A percentile compares a stretch with the other conserved stretches of the same genome.
Conservation (phyloP, 2,113 vertebrate genomes). For the Morone saxatilis region DNA sequence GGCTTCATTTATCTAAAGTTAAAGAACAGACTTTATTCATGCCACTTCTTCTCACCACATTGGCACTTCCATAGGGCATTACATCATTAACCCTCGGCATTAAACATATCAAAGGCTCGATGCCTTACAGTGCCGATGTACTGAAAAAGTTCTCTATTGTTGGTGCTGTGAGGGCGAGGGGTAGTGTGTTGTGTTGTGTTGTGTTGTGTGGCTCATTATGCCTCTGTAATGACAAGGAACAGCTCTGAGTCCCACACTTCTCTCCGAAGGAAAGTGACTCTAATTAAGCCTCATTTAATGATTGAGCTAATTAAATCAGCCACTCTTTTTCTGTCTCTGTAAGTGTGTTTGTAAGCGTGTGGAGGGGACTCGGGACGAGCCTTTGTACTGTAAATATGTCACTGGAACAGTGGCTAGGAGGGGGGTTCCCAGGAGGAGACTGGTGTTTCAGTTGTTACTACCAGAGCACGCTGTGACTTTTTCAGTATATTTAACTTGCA, state of each 20-base stretch:
- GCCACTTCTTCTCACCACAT: constrained; percentile 38
- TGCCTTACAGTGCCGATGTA: constrained; percentile 17
- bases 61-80: constrained; percentile 37
- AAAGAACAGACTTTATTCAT: constrained; percentile 55
- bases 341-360: constrained; percentile 64
- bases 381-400: constrained; percentile 82
- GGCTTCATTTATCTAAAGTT: constrained; percentile 41
- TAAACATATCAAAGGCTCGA: constrained; percentile 61
- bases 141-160: constrained; percentile 68
- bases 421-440: constrained; percentile 38
- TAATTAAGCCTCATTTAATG: constrained; percentile 85
- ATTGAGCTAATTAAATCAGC: constrained; percentile 84
- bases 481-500: constrained; percentile 24
- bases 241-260: constrained; percentile 72
- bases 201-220: constrained; percentile 79
- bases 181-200: constrained; percentile 35
- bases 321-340: constrained; percentile 69
- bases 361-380: constrained; percentile 70
- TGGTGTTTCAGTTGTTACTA: constrained; percentile 40
- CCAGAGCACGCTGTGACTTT: constrained; percentile 18
- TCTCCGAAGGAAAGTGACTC: constrained; percentile 81
- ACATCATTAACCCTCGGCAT: constrained; percentile 48
- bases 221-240: constrained; percentile 80
- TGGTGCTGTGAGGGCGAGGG: constrained; percentile 50
- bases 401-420: constrained; percentile 50